Conservation (phyloP, 2,797 vertebrate species). For the Amblyraja radiata region DNA sequence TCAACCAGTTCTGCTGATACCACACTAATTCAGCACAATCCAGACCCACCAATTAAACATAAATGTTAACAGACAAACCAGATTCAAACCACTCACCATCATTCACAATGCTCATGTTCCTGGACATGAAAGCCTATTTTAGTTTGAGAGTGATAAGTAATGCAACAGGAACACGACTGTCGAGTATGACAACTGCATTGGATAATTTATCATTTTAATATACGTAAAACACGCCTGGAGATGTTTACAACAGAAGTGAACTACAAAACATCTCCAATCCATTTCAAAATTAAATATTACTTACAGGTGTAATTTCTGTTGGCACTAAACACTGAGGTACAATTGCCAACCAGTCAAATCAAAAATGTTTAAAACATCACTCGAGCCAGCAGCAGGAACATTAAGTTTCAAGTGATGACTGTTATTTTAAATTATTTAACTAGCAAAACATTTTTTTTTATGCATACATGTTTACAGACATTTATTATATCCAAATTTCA, state of each 20-base stretch:
- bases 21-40: neutral
- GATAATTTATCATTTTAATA: neutral
- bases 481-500: neutral
- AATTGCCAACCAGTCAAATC: neutral
- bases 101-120: neutral
- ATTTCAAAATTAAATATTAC: neutral
- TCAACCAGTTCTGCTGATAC: too few species aligned
- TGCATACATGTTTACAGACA: neutral
- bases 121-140: neutral
- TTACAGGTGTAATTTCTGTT: neutral
- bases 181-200: neutral
- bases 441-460: neutral
- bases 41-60: neutral
- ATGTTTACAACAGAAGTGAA: neutral
- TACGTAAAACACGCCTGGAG: neutral
- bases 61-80: neutral
- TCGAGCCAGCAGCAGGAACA: neutral
- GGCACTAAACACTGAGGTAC: neutral
- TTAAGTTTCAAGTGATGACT: neutral
- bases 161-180: neutral
- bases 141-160: neutral
- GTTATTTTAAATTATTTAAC: slow-evolving; percentile 6
- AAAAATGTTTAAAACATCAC: neutral
- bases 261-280: neutral
- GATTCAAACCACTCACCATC: neutral